Evolutionary conservation across 2,888 invertebrate species (phyloP).

Genomic region (Allacma fusca): DNA sequence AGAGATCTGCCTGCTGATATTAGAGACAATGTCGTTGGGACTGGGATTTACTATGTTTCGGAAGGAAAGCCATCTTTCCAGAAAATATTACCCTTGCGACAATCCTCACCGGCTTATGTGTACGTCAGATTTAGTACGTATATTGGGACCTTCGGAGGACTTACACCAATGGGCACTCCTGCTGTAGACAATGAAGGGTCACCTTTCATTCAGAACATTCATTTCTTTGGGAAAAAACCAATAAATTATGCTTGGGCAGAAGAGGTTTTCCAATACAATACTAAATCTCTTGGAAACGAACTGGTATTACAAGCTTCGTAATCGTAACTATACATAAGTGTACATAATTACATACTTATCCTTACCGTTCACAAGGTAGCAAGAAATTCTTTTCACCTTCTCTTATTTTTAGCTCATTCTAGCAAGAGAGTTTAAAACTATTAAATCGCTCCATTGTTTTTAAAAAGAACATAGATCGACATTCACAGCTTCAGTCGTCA

Average conservation of each 20-base stretch:
- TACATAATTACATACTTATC: too few species aligned
- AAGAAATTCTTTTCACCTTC: too few species aligned
- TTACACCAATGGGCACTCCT: not conserved
- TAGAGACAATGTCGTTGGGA: not conserved
- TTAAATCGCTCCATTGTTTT: too few species aligned
- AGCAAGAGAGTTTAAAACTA: too few species aligned
- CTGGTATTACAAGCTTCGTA: too few species aligned
- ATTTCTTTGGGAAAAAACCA: not conserved
- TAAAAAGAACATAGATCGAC: too few species aligned
- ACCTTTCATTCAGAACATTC: constrained; percentile 1
- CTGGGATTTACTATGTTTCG: not conserved
- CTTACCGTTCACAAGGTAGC: too few species aligned
- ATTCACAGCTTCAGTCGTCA: too few species aligned
- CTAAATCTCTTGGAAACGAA: not conserved
- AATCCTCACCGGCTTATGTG: not conserved
- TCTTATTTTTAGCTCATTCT: too few species aligned
- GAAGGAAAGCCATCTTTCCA: not conserved
- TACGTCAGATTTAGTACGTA: not conserved
- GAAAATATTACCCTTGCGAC: not conserved
- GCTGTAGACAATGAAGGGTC: constrained; percentile 5
- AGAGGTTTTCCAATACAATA: constrained; percentile 1
- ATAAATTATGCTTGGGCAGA: not conserved
- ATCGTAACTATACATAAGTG: too few species aligned
- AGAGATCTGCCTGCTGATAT: not conserved
- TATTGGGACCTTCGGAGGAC: not conserved